phyloP scores from a whole-genome alignment of 2,888 invertebrate genomes.

The Lacanobia oleracea region DNA sequence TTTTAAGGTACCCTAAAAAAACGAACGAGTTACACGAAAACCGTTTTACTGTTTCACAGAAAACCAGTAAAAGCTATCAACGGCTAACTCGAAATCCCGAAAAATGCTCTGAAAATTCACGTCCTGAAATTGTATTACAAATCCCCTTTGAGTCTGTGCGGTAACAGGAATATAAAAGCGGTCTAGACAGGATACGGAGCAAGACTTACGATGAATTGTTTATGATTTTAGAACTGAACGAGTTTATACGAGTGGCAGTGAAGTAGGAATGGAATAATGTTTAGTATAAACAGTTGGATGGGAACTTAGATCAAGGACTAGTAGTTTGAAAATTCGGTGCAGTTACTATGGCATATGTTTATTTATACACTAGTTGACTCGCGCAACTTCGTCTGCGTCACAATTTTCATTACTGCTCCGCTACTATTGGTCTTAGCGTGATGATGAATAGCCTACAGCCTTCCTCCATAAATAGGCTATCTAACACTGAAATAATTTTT shows the following conservation, averaged over 20 bases:
- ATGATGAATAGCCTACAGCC: too few relatives aligned
- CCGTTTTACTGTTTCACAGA: not conserved
- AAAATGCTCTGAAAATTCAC: slow-evolving; percentile 16
- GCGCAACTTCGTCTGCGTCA: too few relatives aligned
- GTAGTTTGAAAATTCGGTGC: not conserved
- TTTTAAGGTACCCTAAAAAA: not conserved
- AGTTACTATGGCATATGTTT: too few relatives aligned
- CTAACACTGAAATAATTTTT: too few relatives aligned
- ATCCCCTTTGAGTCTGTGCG: slow-evolving; percentile 13
- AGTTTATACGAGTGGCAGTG: not conserved
- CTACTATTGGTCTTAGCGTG: too few relatives aligned
- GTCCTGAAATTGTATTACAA: slow-evolving; percentile 16
- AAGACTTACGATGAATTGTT: slow-evolving; percentile 16
- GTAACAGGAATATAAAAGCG: slow-evolving; percentile 41
- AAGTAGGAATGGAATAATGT: slow-evolving; percentile 1
- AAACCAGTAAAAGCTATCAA: slow-evolving; percentile 27
- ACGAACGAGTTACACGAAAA: not conserved
- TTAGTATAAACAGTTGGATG: not conserved
- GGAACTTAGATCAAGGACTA: not conserved
- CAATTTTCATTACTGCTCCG: too few relatives aligned
- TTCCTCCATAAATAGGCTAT: too few relatives aligned
- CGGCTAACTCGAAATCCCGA: slow-evolving; percentile 5
- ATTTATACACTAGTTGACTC: too few relatives aligned
- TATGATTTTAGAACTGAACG: slow-evolving; percentile 24
- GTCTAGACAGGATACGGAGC: slow-evolving; percentile 59